phyloP scores from a whole-genome alignment of 2,888 invertebrate species.

The Torymus aiolomorphi region DNA sequence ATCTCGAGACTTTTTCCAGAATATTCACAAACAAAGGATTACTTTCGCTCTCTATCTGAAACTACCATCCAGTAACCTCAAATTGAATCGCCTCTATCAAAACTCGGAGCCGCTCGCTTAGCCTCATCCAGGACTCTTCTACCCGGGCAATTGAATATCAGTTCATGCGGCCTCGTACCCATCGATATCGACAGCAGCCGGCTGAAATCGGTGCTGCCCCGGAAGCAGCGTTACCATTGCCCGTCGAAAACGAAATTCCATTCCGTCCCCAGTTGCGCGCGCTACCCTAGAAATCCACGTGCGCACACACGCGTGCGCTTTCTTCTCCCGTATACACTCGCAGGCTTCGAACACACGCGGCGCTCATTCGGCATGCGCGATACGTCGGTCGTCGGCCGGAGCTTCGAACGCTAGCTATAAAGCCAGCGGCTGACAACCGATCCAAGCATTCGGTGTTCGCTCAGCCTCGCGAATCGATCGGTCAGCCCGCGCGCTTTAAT shows the following conservation, averaged over 20 bases:
- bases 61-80: too few species aligned
- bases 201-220: constrained; percentile 1
- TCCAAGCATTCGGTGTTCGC: constrained; percentile 73
- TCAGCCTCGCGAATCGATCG: constrained; percentile 71
- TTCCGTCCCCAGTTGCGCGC: constrained; percentile 11
- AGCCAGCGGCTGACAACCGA: constrained; percentile 70
- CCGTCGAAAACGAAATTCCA: constrained; percentile 58
- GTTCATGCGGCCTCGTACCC: too few species aligned
- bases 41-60: too few species aligned
- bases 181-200: neutral
- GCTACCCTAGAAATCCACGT: constrained; percentile 60
- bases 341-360: constrained; percentile 43
- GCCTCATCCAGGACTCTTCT: too few species aligned
- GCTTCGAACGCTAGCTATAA: constrained; percentile 70
- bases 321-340: constrained; percentile 67
- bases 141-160: too few species aligned
- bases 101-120: too few species aligned
- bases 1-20: too few species aligned
- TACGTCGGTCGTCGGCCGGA: constrained; percentile 48
- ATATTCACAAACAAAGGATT: too few species aligned
- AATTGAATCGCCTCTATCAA: too few species aligned
- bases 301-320: constrained; percentile 66
- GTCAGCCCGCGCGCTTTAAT: constrained; percentile 49
- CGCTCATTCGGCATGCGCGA: constrained; percentile 60
- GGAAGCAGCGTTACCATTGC: constrained; percentile 56